These are phyloP conservation scores for Sminthurinus aureus DNA, from an alignment of 2,888 invertebrate species.

Conservation along the genomic window DNA sequence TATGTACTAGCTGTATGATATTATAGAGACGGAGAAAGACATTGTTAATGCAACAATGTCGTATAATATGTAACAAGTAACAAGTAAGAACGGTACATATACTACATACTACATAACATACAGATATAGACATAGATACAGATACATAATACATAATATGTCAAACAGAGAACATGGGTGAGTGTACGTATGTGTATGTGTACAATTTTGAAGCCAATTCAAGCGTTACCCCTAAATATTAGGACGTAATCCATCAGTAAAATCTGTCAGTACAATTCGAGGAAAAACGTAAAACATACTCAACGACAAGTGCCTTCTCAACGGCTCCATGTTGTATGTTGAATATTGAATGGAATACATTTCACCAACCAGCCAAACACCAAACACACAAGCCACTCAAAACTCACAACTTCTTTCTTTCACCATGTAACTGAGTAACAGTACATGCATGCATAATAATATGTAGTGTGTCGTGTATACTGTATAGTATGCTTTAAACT, in stretches of 20 bases:
- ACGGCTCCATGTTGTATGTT: background rate
- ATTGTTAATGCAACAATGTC: too few relatives aligned
- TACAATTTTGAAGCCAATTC: background rate
- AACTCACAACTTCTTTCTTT: too few relatives aligned
- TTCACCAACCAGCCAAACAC: slow-evolving; percentile 26
- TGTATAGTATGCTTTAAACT: background rate
- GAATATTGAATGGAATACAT: slow-evolving; percentile 12
- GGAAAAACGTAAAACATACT: slow-evolving; percentile 39
- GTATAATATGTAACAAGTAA: background rate
- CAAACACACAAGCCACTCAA: too few relatives aligned
- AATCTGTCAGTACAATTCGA: slow-evolving; percentile 34
- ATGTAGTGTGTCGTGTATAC: background rate
- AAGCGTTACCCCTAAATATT: slow-evolving; percentile 28
- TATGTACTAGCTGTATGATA: too few relatives aligned
- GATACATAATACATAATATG: background rate
- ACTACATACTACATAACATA: background rate
- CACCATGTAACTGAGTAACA: too few relatives aligned
- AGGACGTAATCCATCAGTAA: slow-evolving; percentile 33
- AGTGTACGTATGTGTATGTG: background rate
- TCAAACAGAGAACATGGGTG: background rate
- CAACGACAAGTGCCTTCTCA: slow-evolving; percentile 35
- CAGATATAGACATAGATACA: too few relatives aligned
- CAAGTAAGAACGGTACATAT: background rate
- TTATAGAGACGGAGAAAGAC: too few relatives aligned
- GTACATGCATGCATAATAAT: too few relatives aligned